Base-by-base conservation (phyloP, 2,797 vertebrate species). In the Alcedo atthis region DNA sequence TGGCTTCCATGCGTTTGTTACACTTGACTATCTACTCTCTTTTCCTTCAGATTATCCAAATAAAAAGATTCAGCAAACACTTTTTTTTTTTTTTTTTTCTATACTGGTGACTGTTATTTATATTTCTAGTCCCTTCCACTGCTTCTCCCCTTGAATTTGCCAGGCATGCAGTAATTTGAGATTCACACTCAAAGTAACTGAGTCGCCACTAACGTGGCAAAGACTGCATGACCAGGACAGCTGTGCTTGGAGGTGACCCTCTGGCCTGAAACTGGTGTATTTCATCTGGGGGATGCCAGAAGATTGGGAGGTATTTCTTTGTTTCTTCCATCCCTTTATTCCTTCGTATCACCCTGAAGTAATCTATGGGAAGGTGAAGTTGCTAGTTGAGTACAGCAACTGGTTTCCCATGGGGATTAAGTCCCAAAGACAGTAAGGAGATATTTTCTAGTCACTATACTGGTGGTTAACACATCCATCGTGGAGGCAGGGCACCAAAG, bases 111-210 rank as follows among this genome's bases (percentile, higher is more conserved):
- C 49, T 67, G 49, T 82, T 90, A 46, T 85, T 95, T 92, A 45
- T 80, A 64, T 90, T 94, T 61, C 88, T 49, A 77, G 88, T 35
- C 51, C 57, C 18, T 95, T 87, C 55, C 70, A 78, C 43, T n/a
- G 67, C 67, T 79, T 89, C 40, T 85, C 61, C 57, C 64, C 62
- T 40, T 40, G 57, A 87, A 94, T 85, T 57, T 0, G 42, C 93
- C 53, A 43, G 61, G 53, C 85, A 71, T 88, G 95, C 94, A 95
- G 95, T 94, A 95, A 96, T 94, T 77, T 92, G 94, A 96, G 95
- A 95, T 92, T 93, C 86, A 67, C 90, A 68, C 64, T 90, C 75
- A 21, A 85, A 93, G 81, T 87, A 74, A 94, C 88, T 80, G 92
- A 94, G 81, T 94, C 19, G 25, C 81, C 86, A 89, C 81, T 94